Conservation (phyloP, 2,888 invertebrate genomes). For the Leptinotarsa haldemani region DNA sequence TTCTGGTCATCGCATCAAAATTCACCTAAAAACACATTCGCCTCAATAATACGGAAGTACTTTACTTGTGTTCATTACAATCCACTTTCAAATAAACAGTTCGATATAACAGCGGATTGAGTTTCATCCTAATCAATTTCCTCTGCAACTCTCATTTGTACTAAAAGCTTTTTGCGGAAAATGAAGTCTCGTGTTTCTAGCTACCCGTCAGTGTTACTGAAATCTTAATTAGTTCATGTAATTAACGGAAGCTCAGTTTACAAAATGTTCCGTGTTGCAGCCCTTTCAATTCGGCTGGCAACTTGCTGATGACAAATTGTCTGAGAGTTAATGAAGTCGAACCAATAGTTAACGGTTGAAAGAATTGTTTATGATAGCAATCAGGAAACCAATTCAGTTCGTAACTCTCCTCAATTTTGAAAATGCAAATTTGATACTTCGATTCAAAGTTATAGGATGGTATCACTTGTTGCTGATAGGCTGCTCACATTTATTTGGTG, state of each 20-base stretch:
- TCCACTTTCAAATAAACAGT: neutral
- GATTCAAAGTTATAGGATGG: too few species aligned
- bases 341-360: too few species aligned
- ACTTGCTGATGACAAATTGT: neutral
- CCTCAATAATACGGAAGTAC: neutral
- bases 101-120: neutral
- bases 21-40: neutral
- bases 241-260: neutral
- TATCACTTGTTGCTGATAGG: too few species aligned
- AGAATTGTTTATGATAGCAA: neutral
- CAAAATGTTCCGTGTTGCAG: conserved; percentile 1
- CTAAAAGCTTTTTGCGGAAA: neutral
- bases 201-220: neutral
- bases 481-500: too few species aligned
- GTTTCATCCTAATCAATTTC: neutral
- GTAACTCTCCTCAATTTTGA: too few species aligned
- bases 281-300: neutral
- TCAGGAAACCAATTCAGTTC: neutral
- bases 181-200: neutral
- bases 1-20: too few species aligned
- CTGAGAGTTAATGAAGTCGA: neutral
- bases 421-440: too few species aligned
- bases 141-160: neutral
- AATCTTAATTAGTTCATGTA: neutral
- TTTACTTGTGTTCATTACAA: neutral